Conservation (phyloP, 1,140 invertebrate genomes). For the Lepidotrigona ventralis region DNA sequence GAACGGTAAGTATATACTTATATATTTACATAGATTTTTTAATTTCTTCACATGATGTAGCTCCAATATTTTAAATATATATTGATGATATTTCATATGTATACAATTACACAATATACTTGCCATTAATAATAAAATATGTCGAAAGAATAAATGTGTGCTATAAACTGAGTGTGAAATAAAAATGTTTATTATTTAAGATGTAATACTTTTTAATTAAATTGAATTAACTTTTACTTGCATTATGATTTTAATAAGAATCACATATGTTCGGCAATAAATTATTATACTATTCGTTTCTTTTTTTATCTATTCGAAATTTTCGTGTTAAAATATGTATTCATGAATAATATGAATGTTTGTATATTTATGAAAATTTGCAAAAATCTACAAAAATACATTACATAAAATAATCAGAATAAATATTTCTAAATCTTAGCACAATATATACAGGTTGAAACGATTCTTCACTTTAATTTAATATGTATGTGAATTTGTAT, state of each 20-base stretch:
- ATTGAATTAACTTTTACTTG: neutral
- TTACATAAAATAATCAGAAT: no score
- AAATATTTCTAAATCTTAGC: no score
- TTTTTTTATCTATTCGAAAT: constrained; percentile 13
- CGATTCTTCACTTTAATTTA: no score
- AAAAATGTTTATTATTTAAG: neutral
- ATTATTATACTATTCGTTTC: no score
- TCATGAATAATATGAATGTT: neutral
- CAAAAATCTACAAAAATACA: neutral
- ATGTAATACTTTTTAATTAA: neutral
- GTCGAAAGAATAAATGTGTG: neutral
- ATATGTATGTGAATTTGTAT: neutral
- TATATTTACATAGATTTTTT: neutral
- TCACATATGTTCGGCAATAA: no score
- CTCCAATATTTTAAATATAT: no score
- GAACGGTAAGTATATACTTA: neutral
- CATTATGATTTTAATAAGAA: neutral
- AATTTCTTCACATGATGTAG: neutral
- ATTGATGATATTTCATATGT: no score
- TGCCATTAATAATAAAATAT: no score
- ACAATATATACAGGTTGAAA: no score
- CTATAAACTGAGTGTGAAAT: neutral
- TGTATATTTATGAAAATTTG: neutral
- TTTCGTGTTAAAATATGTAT: neutral
- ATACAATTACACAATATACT: no score